Evolutionary conservation across 2,797 vertebrate genomes (phyloP), one percentile per base, ranked within the genome.

Genomic region (Rousettus madagascariensis): DNA sequence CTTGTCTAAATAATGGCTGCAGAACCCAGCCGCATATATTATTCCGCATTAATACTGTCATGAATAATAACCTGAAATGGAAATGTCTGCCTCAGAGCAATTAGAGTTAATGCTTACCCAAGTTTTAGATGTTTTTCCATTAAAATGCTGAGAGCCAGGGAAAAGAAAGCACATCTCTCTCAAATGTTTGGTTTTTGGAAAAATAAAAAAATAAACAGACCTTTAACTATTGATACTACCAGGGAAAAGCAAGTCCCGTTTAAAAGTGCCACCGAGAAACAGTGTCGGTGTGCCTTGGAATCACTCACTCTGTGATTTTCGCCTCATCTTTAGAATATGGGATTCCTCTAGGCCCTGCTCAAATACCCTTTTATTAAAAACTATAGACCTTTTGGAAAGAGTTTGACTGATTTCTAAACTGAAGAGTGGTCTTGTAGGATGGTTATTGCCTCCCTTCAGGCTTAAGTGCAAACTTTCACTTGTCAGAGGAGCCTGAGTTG

Each of bases 1-100:
- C 51, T 87, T 28, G 30, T 82, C 61, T 79, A 85, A 71, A 86
- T 36, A 80, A 90, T 85, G 68, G 82, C 94, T 91, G 72, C 63
- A 78, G 41, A 95, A 66, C 59, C 72, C 90, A 91, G 20, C 41
- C 13, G 4, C 79, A 22, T 87, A 15, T 49, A 65, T 93, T 95
- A 93, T 93, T 93, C 36, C 90, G 46, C 72, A 12, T 53, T 88
- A 85, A 95, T 83, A 74, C 33, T 30, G 8, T 85, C 82, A 66
- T 86, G 68, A 95, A 96, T 95, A 80, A 96, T 91, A 95, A 95
- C 86, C 88, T 72, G 83, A 94, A 92, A 91, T 97, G 95, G 96
- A 97, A 97, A 96, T 95, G 86, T 86, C 74, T 95, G 96, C 68
- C 79, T 89, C 88, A 24, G 85, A 91, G 69, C 68, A 93, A 94